Base-by-base conservation (phyloP, 2,113 vertebrate species). In the Trogon surrucura region DNA sequence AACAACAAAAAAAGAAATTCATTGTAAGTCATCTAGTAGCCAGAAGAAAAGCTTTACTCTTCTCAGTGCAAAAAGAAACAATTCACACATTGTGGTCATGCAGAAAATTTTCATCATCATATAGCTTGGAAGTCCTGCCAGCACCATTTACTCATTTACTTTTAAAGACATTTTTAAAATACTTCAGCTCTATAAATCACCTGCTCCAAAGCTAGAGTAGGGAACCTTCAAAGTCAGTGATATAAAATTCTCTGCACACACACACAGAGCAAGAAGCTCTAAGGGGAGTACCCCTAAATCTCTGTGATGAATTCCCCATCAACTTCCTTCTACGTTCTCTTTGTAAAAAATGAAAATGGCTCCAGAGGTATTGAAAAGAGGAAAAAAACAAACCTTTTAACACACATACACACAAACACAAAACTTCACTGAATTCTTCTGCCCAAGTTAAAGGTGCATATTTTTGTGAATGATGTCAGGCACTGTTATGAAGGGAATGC, bases 1-100 rank as follows among this genome's bases (percentile, higher is more conserved):
- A 91, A 89, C 10, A 79, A 74, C 26, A 93, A 86, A 89, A 89
- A 62, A 79, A 5, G 2, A 73, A 87, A 60, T 34, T 92, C 61
- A 94, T 17, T 2, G 22, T 81, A 89, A 81, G 60, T 85, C 50
- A 75, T 74, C 13, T 41, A 77, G 20, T 17, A 82, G 29, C 15
- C 69, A 90, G 14, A 67, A 74, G 53, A 78, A 80, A 79, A 65
- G 2, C 13, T 67, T 86, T 53, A 19, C 19, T 85, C 45, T 92
- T 74, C 47, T 81, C 45, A 71, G 11, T 72, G 32, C n/a, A 89
- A 66, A 5, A 74, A 80, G 38, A 50, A 30, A 69, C 15, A 89
- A 45, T 38, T 16, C 25, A n/a, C 2, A 1, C 32, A 58, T 45
- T 80, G 13, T 0, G 1, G 38, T 47, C 50, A n/a, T 16, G 14